Conservation (phyloP, 2,113 vertebrate genomes). For the Geococcyx californianus region DNA sequence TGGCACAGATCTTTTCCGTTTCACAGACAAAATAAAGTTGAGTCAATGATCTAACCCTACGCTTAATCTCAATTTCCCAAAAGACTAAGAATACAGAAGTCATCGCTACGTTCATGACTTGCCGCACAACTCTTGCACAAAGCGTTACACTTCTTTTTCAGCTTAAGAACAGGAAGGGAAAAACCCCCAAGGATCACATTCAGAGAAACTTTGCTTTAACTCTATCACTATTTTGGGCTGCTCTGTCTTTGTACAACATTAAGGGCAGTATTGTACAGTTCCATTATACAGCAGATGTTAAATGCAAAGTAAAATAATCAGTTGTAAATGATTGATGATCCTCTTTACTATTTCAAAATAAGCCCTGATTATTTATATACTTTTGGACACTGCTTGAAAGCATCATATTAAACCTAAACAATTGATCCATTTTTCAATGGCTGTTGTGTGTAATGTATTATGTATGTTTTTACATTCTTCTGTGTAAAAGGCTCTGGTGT, state of each 20-base stretch:
- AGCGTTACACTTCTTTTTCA: neutral
- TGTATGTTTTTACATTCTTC: slow-evolving; percentile 77
- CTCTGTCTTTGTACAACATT: slow-evolving; percentile 65
- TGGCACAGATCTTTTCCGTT: neutral
- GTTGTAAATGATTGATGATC: slow-evolving; percentile 84
- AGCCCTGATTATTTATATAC: slow-evolving; percentile 82
- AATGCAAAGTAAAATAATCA: slow-evolving; percentile 81
- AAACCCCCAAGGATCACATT: neutral
- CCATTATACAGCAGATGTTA: slow-evolving; percentile 79
- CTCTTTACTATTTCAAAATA: slow-evolving; percentile 79
- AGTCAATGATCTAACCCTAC: neutral
- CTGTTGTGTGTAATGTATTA: slow-evolving; percentile 75
- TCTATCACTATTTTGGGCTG: slow-evolving; percentile 57
- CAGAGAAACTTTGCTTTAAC: slow-evolving; percentile 63
- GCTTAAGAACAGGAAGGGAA: neutral
- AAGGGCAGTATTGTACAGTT: slow-evolving; percentile 66
- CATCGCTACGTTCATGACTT: neutral
- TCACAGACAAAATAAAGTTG: neutral
- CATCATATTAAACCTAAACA: slow-evolving; percentile 81
- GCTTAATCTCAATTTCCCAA: neutral
- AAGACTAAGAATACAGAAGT: neutral
- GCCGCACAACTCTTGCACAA: neutral
- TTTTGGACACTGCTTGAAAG: slow-evolving; percentile 79
- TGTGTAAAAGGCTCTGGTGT: slow-evolving; percentile 58
- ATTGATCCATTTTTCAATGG: slow-evolving; percentile 77